phyloP scores from a whole-genome alignment of 2,113 vertebrate genomes.

The Xenopus laevis region DNA sequence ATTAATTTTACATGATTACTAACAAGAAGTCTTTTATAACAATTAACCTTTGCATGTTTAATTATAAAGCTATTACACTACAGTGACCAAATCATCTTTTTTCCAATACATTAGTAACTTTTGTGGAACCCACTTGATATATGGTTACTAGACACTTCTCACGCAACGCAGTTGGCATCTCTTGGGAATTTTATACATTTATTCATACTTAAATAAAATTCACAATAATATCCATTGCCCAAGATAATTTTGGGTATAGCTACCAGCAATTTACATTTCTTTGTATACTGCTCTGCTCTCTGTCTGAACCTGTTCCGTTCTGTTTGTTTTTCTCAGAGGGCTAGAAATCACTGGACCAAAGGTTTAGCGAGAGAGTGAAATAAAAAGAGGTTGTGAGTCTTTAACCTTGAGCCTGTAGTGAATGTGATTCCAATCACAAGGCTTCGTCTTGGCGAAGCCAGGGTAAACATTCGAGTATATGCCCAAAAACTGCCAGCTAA shows the following conservation, averaged over 20 bases:
- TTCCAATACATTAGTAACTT: not conserved
- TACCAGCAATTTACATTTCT: conserved; percentile 62
- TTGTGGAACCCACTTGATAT: no score
- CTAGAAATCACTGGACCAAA: conserved; percentile 97
- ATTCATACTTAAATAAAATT: conserved; percentile 52
- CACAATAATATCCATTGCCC: conserved; percentile 58
- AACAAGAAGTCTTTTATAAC: no score
- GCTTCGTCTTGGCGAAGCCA: conserved; percentile 78
- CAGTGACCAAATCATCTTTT: no score
- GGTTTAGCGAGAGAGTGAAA: conserved; percentile 98
- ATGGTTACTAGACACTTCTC: not conserved
- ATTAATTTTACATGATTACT: no score
- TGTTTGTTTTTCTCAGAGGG: conserved; percentile 99
- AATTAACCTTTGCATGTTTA: no score
- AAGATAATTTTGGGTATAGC: conserved; percentile 61
- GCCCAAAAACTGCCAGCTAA: conserved; percentile 60
- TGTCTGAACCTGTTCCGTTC: conserved; percentile 91
- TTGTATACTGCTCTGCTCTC: conserved; percentile 64
- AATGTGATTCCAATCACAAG: conserved; percentile 79
- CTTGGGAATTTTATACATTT: conserved; percentile 45
- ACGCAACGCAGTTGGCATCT: conserved; percentile 55
- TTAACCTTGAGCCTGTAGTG: conserved; percentile 83
- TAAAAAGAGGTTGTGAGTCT: conserved; percentile 98
- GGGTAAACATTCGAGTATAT: conserved; percentile 96
- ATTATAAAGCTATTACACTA: no score